Evolutionary conservation across 2,888 invertebrate species (phyloP).

Genomic region (Agonopterix heracliana): DNA sequence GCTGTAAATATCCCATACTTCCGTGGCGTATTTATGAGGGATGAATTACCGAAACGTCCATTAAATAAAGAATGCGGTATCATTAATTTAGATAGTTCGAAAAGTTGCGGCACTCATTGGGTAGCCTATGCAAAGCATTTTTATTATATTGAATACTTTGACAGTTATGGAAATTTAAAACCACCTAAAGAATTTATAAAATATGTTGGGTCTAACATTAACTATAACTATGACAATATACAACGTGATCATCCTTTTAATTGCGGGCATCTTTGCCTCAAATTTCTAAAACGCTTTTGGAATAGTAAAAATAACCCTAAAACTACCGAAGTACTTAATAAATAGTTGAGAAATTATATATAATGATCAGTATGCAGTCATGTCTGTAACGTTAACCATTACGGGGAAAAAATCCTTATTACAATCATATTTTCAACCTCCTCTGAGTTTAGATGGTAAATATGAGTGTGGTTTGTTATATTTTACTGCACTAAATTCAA

Average conservation of each 20-base stretch:
- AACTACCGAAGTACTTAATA: too few relatives aligned
- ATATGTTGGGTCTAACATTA: slow-evolving; percentile 17
- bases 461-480: slow-evolving; percentile 18
- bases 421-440: slow-evolving; percentile 9
- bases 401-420: slow-evolving; percentile 14
- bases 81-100: slow-evolving; percentile 24
- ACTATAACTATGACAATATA: slow-evolving; percentile 25
- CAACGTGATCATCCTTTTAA: slow-evolving; percentile 24
- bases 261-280: slow-evolving; percentile 30
- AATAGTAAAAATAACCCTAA: too few relatives aligned
- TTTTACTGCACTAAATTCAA: slow-evolving; percentile 18
- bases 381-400: slow-evolving; percentile 17
- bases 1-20: too few relatives aligned
- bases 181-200: slow-evolving; percentile 23
- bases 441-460: slow-evolving; percentile 9
- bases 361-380: too few relatives aligned
- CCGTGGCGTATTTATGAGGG: too few relatives aligned
- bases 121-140: slow-evolving; percentile 31
- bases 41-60: slow-evolving; percentile 17
- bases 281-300: slow-evolving; percentile 20
- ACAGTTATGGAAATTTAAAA: slow-evolving; percentile 36
- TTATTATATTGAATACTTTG: slow-evolving; percentile 31
- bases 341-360: too few relatives aligned
- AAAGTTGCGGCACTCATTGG: slow-evolving; percentile 33
- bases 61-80: slow-evolving; percentile 17